Conservation (phyloP, 2,113 vertebrate species). For the Petrocephalus microphthalmus region DNA sequence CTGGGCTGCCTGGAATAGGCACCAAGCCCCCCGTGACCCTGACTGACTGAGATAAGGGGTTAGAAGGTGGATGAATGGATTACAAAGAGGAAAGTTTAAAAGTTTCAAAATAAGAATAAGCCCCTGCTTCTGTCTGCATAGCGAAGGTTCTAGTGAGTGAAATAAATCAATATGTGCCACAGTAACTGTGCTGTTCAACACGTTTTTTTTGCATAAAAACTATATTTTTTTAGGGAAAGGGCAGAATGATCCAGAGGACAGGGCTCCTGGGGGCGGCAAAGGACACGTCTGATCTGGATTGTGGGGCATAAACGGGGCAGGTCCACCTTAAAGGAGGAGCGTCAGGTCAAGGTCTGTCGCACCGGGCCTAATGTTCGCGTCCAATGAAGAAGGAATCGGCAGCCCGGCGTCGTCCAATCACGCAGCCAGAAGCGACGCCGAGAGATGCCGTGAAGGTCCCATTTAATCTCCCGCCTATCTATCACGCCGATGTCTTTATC, state of each 20-base stretch:
- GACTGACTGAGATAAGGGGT: neutral
- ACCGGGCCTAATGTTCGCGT: conserved; percentile 73
- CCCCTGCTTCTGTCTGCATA: neutral
- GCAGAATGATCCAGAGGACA: neutral
- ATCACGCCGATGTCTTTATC: conserved; percentile 80
- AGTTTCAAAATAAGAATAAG: neutral
- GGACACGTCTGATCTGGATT: neutral
- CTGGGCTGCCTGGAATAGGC: neutral
- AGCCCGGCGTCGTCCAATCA: conserved; percentile 70
- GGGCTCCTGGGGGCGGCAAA: neutral
- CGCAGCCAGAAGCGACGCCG: conserved; percentile 82
- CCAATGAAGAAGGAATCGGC: conserved; percentile 86
- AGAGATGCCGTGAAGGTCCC: conserved; percentile 88
- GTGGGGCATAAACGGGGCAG: neutral
- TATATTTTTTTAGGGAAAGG: neutral
- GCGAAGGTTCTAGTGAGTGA: neutral
- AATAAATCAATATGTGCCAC: neutral
- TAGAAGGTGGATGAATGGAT: neutral
- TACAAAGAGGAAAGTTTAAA: neutral
- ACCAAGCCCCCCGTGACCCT: neutral
- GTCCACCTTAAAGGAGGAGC: conserved; percentile 82
- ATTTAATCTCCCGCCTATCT: conserved; percentile 87
- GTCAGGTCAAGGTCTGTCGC: conserved; percentile 57
- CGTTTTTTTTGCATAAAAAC: neutral
- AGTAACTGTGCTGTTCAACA: neutral